Conservation (phyloP, 2,797 vertebrate species). For the Pachyuromys duprasi region DNA sequence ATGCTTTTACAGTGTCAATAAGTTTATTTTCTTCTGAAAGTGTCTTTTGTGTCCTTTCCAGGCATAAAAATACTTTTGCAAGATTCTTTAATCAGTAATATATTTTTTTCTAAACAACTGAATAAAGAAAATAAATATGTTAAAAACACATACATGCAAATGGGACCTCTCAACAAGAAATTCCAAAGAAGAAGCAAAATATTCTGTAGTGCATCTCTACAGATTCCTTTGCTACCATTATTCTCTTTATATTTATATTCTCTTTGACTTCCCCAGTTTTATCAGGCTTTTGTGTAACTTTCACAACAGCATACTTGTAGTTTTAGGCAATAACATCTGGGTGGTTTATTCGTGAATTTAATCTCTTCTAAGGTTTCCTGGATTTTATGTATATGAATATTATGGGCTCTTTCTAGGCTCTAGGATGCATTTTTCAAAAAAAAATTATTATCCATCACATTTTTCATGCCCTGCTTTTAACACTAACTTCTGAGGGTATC, state of each 20-base stretch:
- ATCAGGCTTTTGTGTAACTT: constrained; percentile 26
- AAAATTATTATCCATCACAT: background rate
- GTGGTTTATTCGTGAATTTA: background rate
- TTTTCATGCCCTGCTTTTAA: background rate
- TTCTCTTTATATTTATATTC: constrained; percentile 72
- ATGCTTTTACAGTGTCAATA: background rate
- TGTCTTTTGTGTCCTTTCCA: background rate
- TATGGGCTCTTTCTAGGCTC: background rate
- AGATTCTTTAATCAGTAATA: background rate
- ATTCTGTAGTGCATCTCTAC: constrained; percentile 58
- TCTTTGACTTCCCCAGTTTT: constrained; percentile 63
- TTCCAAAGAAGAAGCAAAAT: constrained; percentile 22
- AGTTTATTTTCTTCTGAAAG: background rate
- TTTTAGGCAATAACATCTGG: constrained; percentile 44
- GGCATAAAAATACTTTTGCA: background rate
- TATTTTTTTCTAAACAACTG: constrained; percentile 54
- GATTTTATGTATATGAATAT: background rate
- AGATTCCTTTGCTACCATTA: constrained; percentile 64
- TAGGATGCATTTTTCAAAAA: constrained; percentile 35
- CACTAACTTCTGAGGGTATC: background rate
- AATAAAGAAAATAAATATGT: constrained; percentile 39
- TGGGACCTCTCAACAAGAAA: constrained; percentile 39
- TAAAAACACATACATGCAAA: background rate
- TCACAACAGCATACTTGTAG: background rate
- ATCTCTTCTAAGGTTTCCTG: background rate